Evolutionary conservation across 1,140 invertebrate species (phyloP), one percentile per base, ranked within the genome.

Genomic region (Palaemon carinicauda): DNA sequence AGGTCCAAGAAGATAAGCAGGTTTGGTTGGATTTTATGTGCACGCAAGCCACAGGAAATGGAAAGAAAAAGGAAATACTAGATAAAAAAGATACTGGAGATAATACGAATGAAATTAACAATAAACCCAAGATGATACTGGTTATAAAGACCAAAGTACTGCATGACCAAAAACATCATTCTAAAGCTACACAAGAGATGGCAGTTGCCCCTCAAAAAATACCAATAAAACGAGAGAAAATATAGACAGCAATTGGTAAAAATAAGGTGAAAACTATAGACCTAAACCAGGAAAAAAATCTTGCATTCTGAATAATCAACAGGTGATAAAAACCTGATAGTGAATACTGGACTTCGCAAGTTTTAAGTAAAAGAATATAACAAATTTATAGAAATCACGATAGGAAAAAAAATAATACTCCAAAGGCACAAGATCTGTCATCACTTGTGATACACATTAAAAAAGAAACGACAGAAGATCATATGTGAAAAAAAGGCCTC

Each of bases 11-110:
- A 87, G 85, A 87, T 82, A 87, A 87, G 85, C 85, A 82, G 85
- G 85, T 78, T 87, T 81, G 74, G 85, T 87, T 86, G 85, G 85
- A 81, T 81, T 87, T 87, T 87, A 87, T 87, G 85, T 81, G 85
- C 80, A 87, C 85, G 85, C 85, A 87, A 87, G 85, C 85, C 85
- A 87, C 85, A 87, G 85, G 85, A 87, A 87, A 87, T 87, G 85
- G 85, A 87, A 87, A 87, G 80, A 82, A 87, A 87, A 87, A 87
- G 80, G 85, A 82, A 87, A 87, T 87, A 87, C 84, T 86, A 87
- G 80, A 87, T 81, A 87, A 87, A 87, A 87, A 82, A 77, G 85
- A 82, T 87, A 87, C 85, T 87, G 80, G 80, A 87, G 85, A 82
- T 56, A 87, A 56, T 87, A 74, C 69, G 73, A 87, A 33, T 86